Conservation (phyloP, 2,888 invertebrate species). For the Drosophila mimica region DNA sequence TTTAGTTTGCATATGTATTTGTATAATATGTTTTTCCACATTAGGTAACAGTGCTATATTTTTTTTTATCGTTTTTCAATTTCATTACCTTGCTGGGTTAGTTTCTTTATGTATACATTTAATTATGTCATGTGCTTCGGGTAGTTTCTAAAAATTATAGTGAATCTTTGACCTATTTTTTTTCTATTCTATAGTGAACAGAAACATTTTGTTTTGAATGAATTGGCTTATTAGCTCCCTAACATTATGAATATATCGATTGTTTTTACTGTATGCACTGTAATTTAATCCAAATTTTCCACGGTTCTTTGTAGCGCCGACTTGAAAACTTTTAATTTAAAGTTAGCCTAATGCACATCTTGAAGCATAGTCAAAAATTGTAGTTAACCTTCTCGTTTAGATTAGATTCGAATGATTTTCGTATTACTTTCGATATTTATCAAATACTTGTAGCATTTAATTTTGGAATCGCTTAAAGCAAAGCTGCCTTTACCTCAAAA, state of each 20-base stretch:
- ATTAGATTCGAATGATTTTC: slow-evolving; percentile 7
- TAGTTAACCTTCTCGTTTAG: neutral
- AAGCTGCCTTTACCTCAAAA: slow-evolving; percentile 41
- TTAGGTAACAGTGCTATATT: slow-evolving; percentile 62
- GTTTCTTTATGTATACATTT: slow-evolving; percentile 29
- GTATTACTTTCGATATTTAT: slow-evolving; percentile 22
- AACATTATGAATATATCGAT: slow-evolving; percentile 29
- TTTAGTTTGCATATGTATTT: slow-evolving; percentile 42
- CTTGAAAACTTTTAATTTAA: neutral
- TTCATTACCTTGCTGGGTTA: slow-evolving; percentile 27
- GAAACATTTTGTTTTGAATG: slow-evolving; percentile 4
- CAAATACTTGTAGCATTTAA: slow-evolving; percentile 28
- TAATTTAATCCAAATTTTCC: slow-evolving; percentile 21
- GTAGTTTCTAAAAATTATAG: slow-evolving; percentile 27
- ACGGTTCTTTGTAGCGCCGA: slow-evolving; percentile 32
- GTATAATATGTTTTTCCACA: slow-evolving; percentile 49
- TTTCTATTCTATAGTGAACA: neutral
- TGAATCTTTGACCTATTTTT: slow-evolving; percentile 12
- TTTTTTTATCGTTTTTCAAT: neutral
- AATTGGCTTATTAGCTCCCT: slow-evolving; percentile 12
- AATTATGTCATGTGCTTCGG: slow-evolving; percentile 29
- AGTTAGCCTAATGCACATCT: slow-evolving; percentile 14
- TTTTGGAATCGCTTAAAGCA: slow-evolving; percentile 62
- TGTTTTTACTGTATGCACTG: slow-evolving; percentile 8
- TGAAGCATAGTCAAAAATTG: slow-evolving; percentile 22